Evolutionary conservation across 2,888 invertebrate species (phyloP), one percentile per base, ranked within the genome.

Genomic region (Chymomyza amoena): DNA sequence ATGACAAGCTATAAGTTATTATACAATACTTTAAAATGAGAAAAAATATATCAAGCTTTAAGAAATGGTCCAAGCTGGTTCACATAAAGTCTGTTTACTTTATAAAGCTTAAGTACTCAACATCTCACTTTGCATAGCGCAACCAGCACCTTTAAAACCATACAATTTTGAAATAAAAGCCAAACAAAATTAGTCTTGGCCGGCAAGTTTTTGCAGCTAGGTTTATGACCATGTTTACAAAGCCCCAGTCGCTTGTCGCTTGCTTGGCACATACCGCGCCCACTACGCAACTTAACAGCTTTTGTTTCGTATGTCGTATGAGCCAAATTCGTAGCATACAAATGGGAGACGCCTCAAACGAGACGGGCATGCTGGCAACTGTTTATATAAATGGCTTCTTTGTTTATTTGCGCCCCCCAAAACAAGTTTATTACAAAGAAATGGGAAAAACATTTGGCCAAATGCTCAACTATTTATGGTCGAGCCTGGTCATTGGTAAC

Each of bases 391-490:
- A 57, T 15, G 18, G 25, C 50, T 78, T 76, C 75, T 73, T 74
- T 79, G 72, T 80, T 81, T 84, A 82, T 83, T 84, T 82, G 85
- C 69, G 73, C 81, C 75, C 64, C 72, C 70, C 0, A 25, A 79
- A 79, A 84, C 85, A 83, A 84, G 84, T 84, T 84, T 84, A 84
- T 84, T 84, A 84, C 83, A 73, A 66, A 63, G 76, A 81, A 80
- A 85, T 77, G 70, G 75, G 64, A 74, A 77, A 79, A 85, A 77
- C 74, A 80, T 80, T 76, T 69, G 74, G 65, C 74, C 72, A 45
- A 54, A 60, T 68, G 73, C 67, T 78, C 56, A 25, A 28, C 39
- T 84, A 84, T 84, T 84, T 84, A 87, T 84, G 80, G 80, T 72
- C 57, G n/a, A 60, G 18, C 16, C 39, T 20, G 25, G 57, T 15